Evolutionary conservation across 2,113 vertebrate species (phyloP), one percentile per base, ranked within the genome.

Genomic region (Ranitomeya imitator): DNA sequence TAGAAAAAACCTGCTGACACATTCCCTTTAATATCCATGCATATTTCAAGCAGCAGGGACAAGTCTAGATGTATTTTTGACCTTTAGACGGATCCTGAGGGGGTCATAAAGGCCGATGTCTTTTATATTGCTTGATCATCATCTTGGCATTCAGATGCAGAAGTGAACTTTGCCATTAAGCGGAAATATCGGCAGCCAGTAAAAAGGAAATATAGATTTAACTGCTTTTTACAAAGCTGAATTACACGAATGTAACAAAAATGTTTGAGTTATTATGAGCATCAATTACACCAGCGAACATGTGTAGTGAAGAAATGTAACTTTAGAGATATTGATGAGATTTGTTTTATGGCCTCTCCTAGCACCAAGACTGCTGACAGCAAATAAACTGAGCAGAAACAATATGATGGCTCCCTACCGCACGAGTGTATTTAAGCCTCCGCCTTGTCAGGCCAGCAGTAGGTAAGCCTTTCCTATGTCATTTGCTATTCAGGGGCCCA

Each of bases 401-500:
- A 31, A 85, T 54, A 57, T 55, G 14, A 59, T 59, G 74, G 18
- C 12, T 65, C 79, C 45, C 76, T 59, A 77, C 57, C 26, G 74
- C 85, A 31, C 67, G 60, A 79, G 57, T 86, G 60, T 65, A 19
- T 79, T 80, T 79, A 92, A 89, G 85, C 86, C 67, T 65, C 79
- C 0, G 1, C 2, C 11, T 57, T 88, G 52, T 0, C 37, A 89
- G 71, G 19, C 37, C 85, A 81, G 85, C 89, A 93, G 91, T 90
- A 90, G 90, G 86, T 65, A 0, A 78, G 90, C 81, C 67, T 91
- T 87, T 90, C 54, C 90, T 61, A 0, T 88, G 0, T 89, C 82
- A 92, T 93, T 91, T 90, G 91, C 90, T 93, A 90, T 88, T 3
- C 83, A 91, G 92, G 88, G 83, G 90, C 91, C 91, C 92, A 84